Base-by-base conservation (phyloP, 2,113 vertebrate species). In the Haliaeetus leucogaster region DNA sequence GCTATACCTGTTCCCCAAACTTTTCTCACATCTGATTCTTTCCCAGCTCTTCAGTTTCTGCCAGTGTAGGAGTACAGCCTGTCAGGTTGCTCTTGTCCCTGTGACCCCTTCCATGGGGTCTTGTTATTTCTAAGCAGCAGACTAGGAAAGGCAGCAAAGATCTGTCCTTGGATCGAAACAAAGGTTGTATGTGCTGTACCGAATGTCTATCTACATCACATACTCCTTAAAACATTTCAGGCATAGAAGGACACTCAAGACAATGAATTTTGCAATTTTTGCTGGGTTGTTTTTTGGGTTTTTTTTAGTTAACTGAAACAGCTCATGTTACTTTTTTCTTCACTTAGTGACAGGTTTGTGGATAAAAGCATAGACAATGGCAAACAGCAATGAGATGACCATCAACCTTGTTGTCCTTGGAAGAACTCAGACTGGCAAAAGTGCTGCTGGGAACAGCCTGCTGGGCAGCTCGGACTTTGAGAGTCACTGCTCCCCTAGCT, bases 321-420 rank as follows among this genome's bases (percentile, higher is more conserved):
- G 30, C 25, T 76, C 6, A 16, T 8, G 7, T 29, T 48, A 67
- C n/a, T 32, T 80, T 58, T 17, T 42, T 72, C 13, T 76, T 36
- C 42, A 53, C 47, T 63, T 53, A 17, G 58, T n/a, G 82, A 56
- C 43, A 89, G 23, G 42, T 81, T 90, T n/a, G 22, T 6, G 62
- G 67, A 77, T 19, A 48, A 86, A 86, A 80, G 16, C 29, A 10
- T 4, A 52, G 38, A 76, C 55, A 23, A 97, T 95, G 93, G 78
- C 74, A 27, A 84, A 96, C 25, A 63, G 59, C 32, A 83, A 66
- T 0, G 94, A 98, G 45, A 97, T 98, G 91, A 81, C 68, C 40
- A 96, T 99, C 84, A 99, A 99, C 23, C 92, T 99, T 61, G 97
- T 98, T 65, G 95, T 99, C 94, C 97, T 99, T 18, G 99, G 99